Evolutionary conservation across 2,888 invertebrate genomes (phyloP).

Genomic region (Drosophila putrida): DNA sequence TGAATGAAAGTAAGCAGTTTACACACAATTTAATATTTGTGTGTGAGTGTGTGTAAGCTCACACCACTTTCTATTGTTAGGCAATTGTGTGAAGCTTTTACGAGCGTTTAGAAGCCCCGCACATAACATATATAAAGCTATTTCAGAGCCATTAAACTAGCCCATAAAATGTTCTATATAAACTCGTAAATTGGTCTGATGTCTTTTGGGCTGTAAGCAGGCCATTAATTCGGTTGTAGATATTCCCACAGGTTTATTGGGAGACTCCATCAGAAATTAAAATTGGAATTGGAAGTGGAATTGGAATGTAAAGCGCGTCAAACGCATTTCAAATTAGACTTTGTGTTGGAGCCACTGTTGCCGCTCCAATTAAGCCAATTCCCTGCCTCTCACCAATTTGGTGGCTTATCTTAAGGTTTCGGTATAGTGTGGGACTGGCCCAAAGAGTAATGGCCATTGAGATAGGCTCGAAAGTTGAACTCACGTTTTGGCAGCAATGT

Average conservation of each 20-base stretch:
- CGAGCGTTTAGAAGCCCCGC: slow-evolving; percentile 45
- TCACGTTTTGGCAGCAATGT: slow-evolving; percentile 55
- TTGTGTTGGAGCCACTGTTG: slow-evolving; percentile 19
- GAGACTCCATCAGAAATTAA: slow-evolving; percentile 17
- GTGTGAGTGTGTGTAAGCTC: slow-evolving; percentile 4
- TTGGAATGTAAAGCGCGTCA: slow-evolving; percentile 65
- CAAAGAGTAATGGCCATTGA: slow-evolving; percentile 55
- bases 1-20: not conserved
- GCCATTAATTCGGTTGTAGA: slow-evolving; percentile 26
- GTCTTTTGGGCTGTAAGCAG: slow-evolving; percentile 15
- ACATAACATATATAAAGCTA: slow-evolving; percentile 65
- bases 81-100: slow-evolving; percentile 43
- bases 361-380: slow-evolving; percentile 25
- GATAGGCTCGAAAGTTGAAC: slow-evolving; percentile 47
- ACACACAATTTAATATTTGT: slow-evolving; percentile 2
- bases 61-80: not conserved
- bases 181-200: slow-evolving; percentile 30
- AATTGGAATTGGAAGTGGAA: slow-evolving; percentile 6
- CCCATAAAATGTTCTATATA: slow-evolving; percentile 49
- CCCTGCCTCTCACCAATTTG: slow-evolving; percentile 16
- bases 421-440: not conserved
- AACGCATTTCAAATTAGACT: slow-evolving; percentile 56
- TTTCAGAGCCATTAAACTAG: slow-evolving; percentile 59
- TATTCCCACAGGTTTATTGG: slow-evolving; percentile 44
- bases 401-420: slow-evolving; percentile 33